Conservation (phyloP, 2,113 vertebrate genomes). For the Gila orcuttii region DNA sequence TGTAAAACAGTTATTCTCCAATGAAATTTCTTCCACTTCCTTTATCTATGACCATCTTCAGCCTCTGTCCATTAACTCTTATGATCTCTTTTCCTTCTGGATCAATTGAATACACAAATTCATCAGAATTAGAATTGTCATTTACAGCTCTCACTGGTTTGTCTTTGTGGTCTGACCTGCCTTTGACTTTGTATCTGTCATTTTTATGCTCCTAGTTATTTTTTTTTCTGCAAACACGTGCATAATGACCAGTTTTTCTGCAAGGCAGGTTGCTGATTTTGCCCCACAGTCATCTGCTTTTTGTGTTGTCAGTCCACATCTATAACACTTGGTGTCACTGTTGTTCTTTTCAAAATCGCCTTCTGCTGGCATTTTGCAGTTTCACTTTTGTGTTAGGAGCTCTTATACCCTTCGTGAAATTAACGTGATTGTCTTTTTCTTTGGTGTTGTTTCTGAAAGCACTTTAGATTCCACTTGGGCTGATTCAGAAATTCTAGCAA, state of each 20-base stretch:
- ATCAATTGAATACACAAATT: constrained; percentile 13
- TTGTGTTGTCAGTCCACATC: constrained; percentile 7
- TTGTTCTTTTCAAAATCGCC: not conserved
- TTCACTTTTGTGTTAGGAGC: not conserved
- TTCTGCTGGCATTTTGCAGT: not conserved
- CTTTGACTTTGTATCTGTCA: not conserved
- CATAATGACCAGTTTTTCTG: not conserved
- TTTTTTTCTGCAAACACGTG: not conserved
- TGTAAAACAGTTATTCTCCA: not conserved
- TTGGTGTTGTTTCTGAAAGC: no score
- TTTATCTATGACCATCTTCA: not conserved
- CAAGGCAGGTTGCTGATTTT: not conserved
- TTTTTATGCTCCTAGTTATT: not conserved
- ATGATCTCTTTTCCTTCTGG: not conserved
- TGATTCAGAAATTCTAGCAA: not conserved
- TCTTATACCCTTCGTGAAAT: no score
- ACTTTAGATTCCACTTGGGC: not conserved
- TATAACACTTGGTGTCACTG: not conserved
- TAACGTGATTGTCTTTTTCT: no score
- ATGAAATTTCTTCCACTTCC: not conserved
- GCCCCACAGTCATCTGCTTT: constrained; percentile 11
- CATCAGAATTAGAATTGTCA: not conserved
- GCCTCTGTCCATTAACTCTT: not conserved
- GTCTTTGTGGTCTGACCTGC: not conserved
- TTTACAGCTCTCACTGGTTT: not conserved